Evolutionary conservation across 2,888 invertebrate genomes (phyloP), one percentile per base, ranked within the genome.

Genomic region (Cantharis nigra): DNA sequence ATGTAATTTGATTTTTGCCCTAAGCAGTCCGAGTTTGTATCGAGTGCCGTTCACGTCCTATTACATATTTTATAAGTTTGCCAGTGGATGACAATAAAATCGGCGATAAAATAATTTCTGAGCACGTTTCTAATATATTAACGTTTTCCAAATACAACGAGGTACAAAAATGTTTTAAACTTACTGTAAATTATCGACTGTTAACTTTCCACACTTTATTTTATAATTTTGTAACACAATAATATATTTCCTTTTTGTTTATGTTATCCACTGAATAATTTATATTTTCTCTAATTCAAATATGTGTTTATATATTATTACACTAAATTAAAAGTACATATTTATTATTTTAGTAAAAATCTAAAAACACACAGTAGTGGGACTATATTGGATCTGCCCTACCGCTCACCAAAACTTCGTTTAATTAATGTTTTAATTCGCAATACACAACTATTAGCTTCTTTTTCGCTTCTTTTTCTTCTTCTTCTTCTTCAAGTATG

Each of bases 1-100:
- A 87, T 87, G 87, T 88, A 87, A 88, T 88, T 88, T 87, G 87
- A 88, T 87, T 88, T 88, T 87, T 86, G 85, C 86, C 86, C 86
- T 83, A 82, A 84, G 80, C 76, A 80, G 76, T 79, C 84, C 80
- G 82, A 82, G 83, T 85, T 85, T 84, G 85, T 84, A 84, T 85
- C 81, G 82, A 84, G 83, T 83, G 83, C 81, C 81, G 84, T 84
- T 84, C 84, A 82, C 82, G 80, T 83, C 83, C 83, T 83, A 85
- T 85, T 85, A 85, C 86, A 85, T 85, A 86, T 85, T 87, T 87
- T 85, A 85, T 83, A 87, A 87, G 86, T 86, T 87, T 85, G 82
- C 83, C 85, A 84, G 84, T 86, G 83, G 86, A 85, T 84, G 83
- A 83, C 84, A 85, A 86, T 86, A 85, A 85, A 84, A 85, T 84